Percentiles rank a stretch among this genome's conserved stretches.
Evolutionary conservation across 2,113 vertebrate species (phyloP).

Genomic region (Colinus virginianus): DNA sequence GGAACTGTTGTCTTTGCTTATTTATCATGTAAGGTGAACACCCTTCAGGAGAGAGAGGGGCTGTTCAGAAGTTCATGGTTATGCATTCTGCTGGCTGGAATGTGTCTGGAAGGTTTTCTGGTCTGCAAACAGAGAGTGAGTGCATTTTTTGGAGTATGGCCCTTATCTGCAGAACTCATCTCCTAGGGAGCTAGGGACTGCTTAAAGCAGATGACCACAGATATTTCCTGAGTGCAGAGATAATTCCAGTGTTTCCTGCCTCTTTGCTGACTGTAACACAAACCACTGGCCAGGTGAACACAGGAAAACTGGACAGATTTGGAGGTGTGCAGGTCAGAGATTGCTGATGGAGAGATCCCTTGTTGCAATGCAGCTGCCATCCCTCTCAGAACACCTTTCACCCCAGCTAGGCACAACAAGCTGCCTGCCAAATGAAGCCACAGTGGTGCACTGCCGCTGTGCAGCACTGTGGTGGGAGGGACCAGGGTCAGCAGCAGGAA

Average conservation of each 20-base stretch:
- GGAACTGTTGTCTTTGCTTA: constrained; percentile 14
- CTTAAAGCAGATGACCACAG: not conserved
- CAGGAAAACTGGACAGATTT: not conserved
- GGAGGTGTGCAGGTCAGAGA: not conserved
- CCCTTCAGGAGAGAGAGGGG: constrained; percentile 4
- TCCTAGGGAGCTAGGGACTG: not conserved
- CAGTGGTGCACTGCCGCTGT: not conserved
- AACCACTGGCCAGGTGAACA: not conserved
- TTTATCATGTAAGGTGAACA: constrained; percentile 22
- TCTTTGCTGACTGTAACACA: not conserved
- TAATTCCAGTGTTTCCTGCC: not conserved
- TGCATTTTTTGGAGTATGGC: not conserved
- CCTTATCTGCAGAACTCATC: not conserved
- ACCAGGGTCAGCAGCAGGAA: fast-evolving
- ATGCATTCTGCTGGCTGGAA: constrained; percentile 11
- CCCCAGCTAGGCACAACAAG: no score
- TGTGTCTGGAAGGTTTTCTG: not conserved
- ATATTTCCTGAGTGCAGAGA: not conserved
- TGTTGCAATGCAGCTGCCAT: not conserved
- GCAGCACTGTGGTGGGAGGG: not conserved
- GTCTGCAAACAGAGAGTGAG: not conserved
- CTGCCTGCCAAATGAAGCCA: not conserved
- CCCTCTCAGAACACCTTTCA: not conserved
- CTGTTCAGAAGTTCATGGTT: not conserved
- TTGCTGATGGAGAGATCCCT: fast-evolving